phyloP scores from a whole-genome alignment of 2,113 vertebrate genomes.

The Brachirus orientalis region DNA sequence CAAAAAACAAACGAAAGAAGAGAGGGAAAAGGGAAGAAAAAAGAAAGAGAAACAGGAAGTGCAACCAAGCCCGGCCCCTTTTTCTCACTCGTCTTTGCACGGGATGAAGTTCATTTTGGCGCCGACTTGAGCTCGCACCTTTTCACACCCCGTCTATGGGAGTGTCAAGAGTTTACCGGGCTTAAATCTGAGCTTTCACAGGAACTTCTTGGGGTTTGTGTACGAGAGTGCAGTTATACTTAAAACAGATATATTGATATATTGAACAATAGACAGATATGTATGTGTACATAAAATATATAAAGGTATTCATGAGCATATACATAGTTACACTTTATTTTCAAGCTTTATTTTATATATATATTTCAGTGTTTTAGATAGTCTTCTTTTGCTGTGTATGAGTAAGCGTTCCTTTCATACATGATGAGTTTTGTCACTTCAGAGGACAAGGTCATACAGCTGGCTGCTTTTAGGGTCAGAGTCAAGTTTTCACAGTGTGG shows the following conservation, averaged over 20 bases:
- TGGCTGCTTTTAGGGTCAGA: conserved; percentile 1
- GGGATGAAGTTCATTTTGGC: conserved; percentile 31
- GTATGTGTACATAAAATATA: conserved; percentile 78
- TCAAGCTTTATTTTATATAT: conserved; percentile 81
- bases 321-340: conserved; percentile 81
- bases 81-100: conserved; percentile 5
- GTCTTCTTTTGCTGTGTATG: conserved; percentile 47
- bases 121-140: conserved; percentile 31
- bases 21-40: neutral
- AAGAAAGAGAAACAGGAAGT: conserved; percentile 43
- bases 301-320: conserved; percentile 80
- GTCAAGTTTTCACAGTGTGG: neutral
- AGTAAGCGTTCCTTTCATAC: conserved; percentile 66
- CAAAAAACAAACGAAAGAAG: conserved; percentile 68
- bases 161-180: conserved; percentile 25
- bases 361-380: conserved; percentile 74
- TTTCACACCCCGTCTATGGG: conserved; percentile 21
- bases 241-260: conserved; percentile 77
- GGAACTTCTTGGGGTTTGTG: conserved; percentile 33
- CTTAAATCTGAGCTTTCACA: conserved; percentile 48
- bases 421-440: conserved; percentile 44
- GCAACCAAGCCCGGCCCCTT: conserved; percentile 42
- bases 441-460: conserved; percentile 30
- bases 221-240: conserved; percentile 70
- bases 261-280: conserved; percentile 74